A percentile compares a stretch with the other conserved stretches of the same genome.
These are phyloP conservation scores for Trichogramma evanescens DNA, from an alignment of 2,888 invertebrate species.

Conservation along the genomic window DNA sequence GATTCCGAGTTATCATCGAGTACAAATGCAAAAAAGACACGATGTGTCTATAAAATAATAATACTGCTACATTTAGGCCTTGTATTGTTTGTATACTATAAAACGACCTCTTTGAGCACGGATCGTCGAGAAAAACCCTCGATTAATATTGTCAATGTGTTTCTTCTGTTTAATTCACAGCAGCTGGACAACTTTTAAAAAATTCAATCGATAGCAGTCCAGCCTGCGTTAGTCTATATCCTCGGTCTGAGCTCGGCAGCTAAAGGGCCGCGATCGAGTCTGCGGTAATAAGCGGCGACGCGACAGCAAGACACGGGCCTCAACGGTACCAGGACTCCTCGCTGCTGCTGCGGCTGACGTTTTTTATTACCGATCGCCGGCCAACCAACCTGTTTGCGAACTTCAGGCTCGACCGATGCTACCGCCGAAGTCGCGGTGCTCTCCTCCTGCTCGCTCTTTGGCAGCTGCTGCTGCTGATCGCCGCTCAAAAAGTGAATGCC, in stretches of 20 bases:
- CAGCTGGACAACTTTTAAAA: no score
- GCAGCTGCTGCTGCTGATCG: not conserved
- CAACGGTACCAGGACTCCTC: not conserved
- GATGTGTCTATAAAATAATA: no score
- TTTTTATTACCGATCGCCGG: not conserved
- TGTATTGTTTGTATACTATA: no score
- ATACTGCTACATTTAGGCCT: no score
- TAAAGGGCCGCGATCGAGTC: not conserved
- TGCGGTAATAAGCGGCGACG: not conserved
- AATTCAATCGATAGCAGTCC: no score
- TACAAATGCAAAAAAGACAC: no score
- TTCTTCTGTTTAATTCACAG: no score
- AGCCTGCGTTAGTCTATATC: slow-evolving; percentile 3
- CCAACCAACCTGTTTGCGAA: slow-evolving; percentile 43
- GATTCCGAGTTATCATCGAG: no score
- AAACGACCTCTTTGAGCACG: no score
- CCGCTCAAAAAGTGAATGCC: slow-evolving; percentile 38
- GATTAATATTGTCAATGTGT: no score
- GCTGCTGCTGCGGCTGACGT: not conserved
- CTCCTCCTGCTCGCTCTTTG: slow-evolving; percentile 24
- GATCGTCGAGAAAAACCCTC: no score
- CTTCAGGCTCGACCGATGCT: slow-evolving; percentile 35
- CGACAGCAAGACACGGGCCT: slow-evolving; percentile 1
- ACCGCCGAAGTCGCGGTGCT: slow-evolving; percentile 26
- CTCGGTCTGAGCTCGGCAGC: slow-evolving; percentile 15